phyloP scores from a whole-genome alignment of 2,113 vertebrate species.

The Phyllopteryx taeniolatus region DNA sequence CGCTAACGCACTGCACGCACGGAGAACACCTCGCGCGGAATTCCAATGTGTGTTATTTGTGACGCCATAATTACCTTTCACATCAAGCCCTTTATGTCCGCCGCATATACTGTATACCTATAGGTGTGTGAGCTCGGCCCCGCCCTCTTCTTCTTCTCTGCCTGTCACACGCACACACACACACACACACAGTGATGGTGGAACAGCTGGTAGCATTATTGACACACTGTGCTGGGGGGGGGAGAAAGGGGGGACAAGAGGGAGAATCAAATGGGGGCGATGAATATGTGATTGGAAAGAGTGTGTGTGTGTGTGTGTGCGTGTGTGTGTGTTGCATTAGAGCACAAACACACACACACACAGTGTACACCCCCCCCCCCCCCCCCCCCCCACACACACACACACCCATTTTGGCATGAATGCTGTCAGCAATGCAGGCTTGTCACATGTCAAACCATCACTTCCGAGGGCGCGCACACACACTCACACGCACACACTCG shows the following conservation, averaged over 20 bases:
- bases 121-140: constrained; percentile 19
- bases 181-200: constrained; percentile 38
- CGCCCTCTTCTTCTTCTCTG: constrained; percentile 19
- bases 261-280: constrained; percentile 44
- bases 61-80: constrained; percentile 76
- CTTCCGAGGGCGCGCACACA: constrained; percentile 47
- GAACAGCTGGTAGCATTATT: constrained; percentile 74
- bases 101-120: constrained; percentile 38
- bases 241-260: constrained; percentile 21
- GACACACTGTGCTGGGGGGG: constrained; percentile 55
- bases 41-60: too few species aligned
- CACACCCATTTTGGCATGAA: constrained; percentile 38
- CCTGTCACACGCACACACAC: neutral
- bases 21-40: too few species aligned
- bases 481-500: constrained; percentile 22
- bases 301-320: constrained; percentile 25
- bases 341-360: neutral
- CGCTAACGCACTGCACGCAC: too few species aligned
- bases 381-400: constrained; percentile 1
- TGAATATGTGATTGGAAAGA: neutral
- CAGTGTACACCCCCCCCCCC: accelerated
- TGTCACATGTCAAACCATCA: constrained; percentile 57
- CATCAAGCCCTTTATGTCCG: constrained; percentile 73
- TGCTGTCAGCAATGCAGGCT: constrained; percentile 49
- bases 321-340: constrained; percentile 22